phyloP scores from a whole-genome alignment of 2,113 vertebrate genomes.

The Ramphastos sulfuratus region DNA sequence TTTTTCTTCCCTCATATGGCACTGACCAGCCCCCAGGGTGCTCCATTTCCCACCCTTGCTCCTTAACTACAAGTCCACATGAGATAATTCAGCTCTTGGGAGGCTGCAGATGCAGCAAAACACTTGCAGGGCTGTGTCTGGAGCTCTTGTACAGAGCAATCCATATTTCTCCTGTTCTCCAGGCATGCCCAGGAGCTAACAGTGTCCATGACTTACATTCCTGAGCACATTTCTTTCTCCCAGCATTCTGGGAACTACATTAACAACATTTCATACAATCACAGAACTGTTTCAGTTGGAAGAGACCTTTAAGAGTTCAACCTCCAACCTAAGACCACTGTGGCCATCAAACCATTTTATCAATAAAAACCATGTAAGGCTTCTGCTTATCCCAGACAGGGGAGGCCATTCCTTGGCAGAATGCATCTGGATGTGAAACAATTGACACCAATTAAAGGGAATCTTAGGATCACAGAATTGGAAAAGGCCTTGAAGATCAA shows the following conservation, averaged over 20 bases:
- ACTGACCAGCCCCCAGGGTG: fast-evolving
- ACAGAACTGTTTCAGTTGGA: too few relatives aligned
- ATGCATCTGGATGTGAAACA: neutral
- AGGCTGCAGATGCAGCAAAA: fast-evolving
- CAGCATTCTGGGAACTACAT: fast-evolving
- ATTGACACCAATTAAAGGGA: neutral
- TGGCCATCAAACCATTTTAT: neutral
- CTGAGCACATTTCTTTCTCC: neutral
- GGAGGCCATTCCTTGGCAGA: neutral
- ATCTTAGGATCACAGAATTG: neutral
- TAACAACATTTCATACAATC: too few relatives aligned
- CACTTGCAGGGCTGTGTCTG: neutral
- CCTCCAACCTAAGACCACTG: too few relatives aligned
- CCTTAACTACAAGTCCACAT: neutral
- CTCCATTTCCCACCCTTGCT: neutral
- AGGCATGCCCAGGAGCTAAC: neutral
- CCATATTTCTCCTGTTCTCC: neutral
- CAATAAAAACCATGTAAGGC: neutral
- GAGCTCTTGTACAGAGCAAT: neutral
- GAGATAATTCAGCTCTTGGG: neutral
- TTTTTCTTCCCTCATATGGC: fast-evolving
- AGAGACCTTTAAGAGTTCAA: too few relatives aligned
- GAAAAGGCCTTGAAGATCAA: neutral
- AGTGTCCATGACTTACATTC: fast-evolving
- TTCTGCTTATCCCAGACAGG: neutral